Conservation (phyloP, 2,113 vertebrate species). For the Saguinus imperator region DNA sequence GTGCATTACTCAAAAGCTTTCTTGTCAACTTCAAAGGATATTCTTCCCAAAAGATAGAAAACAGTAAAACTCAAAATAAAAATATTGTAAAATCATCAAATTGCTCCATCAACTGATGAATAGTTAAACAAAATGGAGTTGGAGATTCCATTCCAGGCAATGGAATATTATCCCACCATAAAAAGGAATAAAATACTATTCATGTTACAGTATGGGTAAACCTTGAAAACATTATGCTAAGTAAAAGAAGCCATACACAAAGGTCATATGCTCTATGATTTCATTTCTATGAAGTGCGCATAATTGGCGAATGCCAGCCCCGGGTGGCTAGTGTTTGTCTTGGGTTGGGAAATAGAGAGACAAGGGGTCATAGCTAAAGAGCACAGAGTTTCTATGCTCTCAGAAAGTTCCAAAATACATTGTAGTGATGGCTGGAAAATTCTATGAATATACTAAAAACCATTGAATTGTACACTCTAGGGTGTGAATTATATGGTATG, state of each 20-base stretch:
- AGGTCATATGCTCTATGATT: background rate
- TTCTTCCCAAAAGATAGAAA: conserved; percentile 22
- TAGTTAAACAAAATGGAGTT: background rate
- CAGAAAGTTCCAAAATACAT: background rate
- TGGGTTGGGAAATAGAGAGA: background rate
- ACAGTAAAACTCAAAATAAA: conserved; percentile 10
- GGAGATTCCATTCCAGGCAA: background rate
- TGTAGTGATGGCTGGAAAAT: background rate
- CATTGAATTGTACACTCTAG: background rate
- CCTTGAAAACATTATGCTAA: background rate
- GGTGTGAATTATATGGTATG: background rate
- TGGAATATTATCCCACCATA: background rate
- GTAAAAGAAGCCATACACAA: background rate
- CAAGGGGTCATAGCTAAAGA: background rate
- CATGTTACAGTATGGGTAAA: background rate
- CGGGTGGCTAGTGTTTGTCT: background rate
- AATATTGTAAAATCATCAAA: background rate
- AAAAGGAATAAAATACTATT: background rate
- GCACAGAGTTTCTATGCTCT: background rate
- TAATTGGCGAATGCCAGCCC: background rate
- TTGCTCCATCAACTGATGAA: background rate
- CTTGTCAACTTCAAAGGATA: background rate
- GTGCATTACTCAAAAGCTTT: background rate
- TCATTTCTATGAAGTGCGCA: background rate
- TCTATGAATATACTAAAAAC: background rate